Evolutionary conservation across 2,888 invertebrate genomes (phyloP).

Genomic region (Pinctada fucata): DNA sequence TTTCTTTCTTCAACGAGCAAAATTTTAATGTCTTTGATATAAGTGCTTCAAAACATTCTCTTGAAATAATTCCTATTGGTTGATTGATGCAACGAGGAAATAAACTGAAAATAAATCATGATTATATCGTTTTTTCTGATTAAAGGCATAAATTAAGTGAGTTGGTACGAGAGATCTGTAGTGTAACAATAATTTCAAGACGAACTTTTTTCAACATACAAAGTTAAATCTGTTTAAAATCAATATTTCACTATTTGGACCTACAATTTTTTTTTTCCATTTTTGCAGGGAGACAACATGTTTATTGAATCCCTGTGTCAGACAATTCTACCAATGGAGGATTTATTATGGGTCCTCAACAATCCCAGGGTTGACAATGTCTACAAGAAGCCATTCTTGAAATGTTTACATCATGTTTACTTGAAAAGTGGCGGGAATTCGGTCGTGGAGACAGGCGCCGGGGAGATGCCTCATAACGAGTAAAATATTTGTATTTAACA

Average conservation of each 20-base stretch:
- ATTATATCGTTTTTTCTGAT: no score
- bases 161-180: no score
- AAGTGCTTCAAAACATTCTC: not conserved
- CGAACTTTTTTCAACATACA: no score
- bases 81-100: no score
- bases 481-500: slow-evolving; percentile 45
- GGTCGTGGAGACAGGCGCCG: slow-evolving; percentile 71
- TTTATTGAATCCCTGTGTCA: slow-evolving; percentile 77
- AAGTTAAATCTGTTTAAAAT: not conserved
- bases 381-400: slow-evolving; percentile 74
- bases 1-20: no score
- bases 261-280: not conserved
- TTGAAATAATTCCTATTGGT: no score
- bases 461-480: slow-evolving; percentile 75
- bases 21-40: no score
- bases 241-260: not conserved
- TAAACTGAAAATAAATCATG: no score
- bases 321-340: slow-evolving; percentile 75
- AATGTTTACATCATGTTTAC: slow-evolving; percentile 75
- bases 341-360: slow-evolving; percentile 74
- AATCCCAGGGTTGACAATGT: slow-evolving; percentile 70
- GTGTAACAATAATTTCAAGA: no score
- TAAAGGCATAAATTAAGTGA: no score
- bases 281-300: slow-evolving; percentile 75
- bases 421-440: slow-evolving; percentile 70